phyloP scores from a whole-genome alignment of 2,888 invertebrate genomes.

The Lordiphosa andalusiaca region DNA sequence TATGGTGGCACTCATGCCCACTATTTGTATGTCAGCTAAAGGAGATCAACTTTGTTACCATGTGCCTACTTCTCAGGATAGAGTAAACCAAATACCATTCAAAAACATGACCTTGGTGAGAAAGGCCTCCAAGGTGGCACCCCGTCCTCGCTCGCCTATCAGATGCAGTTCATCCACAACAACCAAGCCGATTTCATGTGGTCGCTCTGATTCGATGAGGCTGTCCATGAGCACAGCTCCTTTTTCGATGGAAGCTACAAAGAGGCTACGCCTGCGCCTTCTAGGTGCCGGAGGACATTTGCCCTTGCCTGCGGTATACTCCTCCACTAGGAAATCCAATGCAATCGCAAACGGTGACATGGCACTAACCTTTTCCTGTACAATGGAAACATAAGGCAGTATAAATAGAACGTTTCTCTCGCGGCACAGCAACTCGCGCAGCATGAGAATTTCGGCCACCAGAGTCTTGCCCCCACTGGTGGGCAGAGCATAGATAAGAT shows the following conservation, averaged over 20 bases:
- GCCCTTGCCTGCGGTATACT: constrained; percentile 96
- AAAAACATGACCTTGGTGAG: constrained; percentile 89
- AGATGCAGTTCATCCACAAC: constrained; percentile 96
- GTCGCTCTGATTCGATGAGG: constrained; percentile 88
- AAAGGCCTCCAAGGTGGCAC: constrained; percentile 90
- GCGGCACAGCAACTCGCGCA: constrained; percentile 90
- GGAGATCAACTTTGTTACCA: neutral
- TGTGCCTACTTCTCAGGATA: too few species aligned
- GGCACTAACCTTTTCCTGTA: constrained; percentile 91
- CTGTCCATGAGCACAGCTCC: constrained; percentile 92
- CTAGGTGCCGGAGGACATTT: constrained; percentile 91
- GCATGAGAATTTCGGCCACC: constrained; percentile 96
- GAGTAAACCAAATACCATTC: constrained; percentile 81
- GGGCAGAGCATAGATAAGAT: constrained; percentile 95
- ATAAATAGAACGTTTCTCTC: constrained; percentile 93
- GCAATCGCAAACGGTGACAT: constrained; percentile 93
- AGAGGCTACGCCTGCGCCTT: constrained; percentile 88
- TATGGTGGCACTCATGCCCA: constrained; percentile 99
- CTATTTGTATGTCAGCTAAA: constrained; percentile 87
- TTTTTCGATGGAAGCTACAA: constrained; percentile 97
- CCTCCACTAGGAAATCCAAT: constrained; percentile 94
- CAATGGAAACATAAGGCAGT: constrained; percentile 96
- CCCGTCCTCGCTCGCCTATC: constrained; percentile 92
- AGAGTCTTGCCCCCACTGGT: constrained; percentile 99
- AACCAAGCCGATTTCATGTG: constrained; percentile 89